phyloP scores from a whole-genome alignment of 2,113 vertebrate genomes.

The Neotoma lepida region DNA sequence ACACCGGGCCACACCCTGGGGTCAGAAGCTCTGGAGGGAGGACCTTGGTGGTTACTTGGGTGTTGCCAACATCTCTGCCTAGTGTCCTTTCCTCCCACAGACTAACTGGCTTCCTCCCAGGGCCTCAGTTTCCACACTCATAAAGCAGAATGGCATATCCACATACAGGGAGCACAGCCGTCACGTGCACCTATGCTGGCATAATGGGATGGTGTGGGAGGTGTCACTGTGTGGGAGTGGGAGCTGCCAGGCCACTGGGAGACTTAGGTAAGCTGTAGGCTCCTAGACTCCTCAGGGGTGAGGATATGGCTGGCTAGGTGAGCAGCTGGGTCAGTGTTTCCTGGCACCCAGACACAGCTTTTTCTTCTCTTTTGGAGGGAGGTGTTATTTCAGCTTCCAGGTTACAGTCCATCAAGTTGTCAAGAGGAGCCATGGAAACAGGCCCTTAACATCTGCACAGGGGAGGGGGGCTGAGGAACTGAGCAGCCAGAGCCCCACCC shows the following conservation, averaged over 20 bases:
- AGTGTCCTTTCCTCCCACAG: fast-evolving
- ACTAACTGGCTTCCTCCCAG: no score
- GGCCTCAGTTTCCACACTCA: background rate
- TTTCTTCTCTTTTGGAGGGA: background rate
- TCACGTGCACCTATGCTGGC: fast-evolving
- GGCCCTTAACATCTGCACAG: background rate
- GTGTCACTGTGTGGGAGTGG: fast-evolving
- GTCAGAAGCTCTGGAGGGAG: background rate
- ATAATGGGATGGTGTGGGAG: fast-evolving
- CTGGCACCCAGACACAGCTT: background rate
- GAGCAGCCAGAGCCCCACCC: background rate
- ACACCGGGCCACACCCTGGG: background rate
- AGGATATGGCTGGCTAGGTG: background rate
- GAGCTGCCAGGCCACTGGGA: background rate
- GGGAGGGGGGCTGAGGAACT: background rate
- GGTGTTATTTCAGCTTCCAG: background rate
- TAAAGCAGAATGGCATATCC: fast-evolving
- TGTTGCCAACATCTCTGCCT: background rate
- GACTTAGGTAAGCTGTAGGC: background rate
- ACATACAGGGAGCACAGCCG: fast-evolving
- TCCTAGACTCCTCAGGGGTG: fast-evolving
- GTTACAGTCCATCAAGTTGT: background rate
- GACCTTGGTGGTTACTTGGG: background rate
- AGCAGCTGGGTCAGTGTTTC: background rate
- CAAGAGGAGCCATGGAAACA: background rate